phyloP scores from a whole-genome alignment of 2,797 vertebrate genomes.

The Craterocephalus amniculus region DNA sequence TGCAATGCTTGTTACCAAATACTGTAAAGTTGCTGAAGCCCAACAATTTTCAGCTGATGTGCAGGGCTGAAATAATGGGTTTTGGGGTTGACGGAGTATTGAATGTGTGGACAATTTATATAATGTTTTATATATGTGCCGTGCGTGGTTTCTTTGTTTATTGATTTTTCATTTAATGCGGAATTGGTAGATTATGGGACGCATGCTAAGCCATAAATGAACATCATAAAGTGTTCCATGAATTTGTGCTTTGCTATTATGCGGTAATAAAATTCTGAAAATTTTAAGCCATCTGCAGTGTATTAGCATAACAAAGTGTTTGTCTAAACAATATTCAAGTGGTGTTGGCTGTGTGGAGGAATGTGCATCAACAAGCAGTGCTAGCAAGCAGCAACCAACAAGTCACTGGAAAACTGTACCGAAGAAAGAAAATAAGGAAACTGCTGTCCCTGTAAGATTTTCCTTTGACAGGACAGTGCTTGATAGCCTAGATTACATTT shows the following conservation, averaged over 20 bases:
- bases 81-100: no score
- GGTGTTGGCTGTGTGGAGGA: constrained; percentile 14
- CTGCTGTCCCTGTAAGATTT: constrained; percentile 45
- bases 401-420: background rate
- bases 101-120: no score
- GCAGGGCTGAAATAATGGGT: no score
- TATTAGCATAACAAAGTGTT: constrained; percentile 47
- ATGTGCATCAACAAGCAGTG: constrained; percentile 21
- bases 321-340: constrained; percentile 40
- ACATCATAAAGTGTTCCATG: constrained; percentile 1
- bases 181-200: background rate
- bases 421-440: constrained; percentile 33
- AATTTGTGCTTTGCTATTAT: constrained; percentile 40
- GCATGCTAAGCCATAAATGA: background rate
- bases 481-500: constrained; percentile 61
- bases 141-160: no score
- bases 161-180: no score
- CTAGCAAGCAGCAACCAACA: constrained; percentile 3
- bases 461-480: constrained; percentile 53
- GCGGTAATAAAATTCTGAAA: constrained; percentile 23
- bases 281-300: constrained; percentile 48
- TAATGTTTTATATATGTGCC: no score
- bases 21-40: background rate
- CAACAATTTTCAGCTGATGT: background rate
- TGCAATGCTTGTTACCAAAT: background rate